phyloP scores from a whole-genome alignment of 2,113 vertebrate species.

The Grammatotria lemairii region DNA sequence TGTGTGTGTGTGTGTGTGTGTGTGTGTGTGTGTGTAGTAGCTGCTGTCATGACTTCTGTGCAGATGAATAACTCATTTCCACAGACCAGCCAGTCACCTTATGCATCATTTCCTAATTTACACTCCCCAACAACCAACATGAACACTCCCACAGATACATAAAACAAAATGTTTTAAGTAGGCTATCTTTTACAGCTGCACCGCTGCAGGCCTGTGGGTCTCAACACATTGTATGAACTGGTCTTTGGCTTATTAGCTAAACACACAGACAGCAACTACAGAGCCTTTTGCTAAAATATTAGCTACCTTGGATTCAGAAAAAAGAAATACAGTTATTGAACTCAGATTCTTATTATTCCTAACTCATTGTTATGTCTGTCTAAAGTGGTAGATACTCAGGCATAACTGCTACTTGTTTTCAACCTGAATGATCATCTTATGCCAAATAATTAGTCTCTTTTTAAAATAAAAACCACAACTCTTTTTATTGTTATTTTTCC shows the following conservation, averaged over 20 bases:
- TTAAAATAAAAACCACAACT: background rate
- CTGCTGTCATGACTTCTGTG: slow-evolving; percentile 16
- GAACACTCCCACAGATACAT: background rate
- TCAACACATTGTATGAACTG: background rate
- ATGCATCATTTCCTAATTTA: background rate
- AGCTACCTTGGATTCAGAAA: background rate
- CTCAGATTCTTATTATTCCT: background rate
- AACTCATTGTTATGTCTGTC: background rate
- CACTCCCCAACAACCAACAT: background rate
- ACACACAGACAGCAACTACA: background rate
- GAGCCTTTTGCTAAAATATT: background rate
- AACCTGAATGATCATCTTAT: background rate
- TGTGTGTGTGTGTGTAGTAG: background rate
- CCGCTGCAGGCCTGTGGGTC: background rate
- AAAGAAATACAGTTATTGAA: background rate
- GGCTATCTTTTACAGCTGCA: background rate
- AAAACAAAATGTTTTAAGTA: background rate
- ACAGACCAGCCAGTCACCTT: slow-evolving; percentile 2
- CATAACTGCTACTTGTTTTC: background rate
- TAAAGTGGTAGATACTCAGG: background rate
- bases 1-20: background rate
- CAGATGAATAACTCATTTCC: slow-evolving; percentile 61
- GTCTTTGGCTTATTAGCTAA: background rate
- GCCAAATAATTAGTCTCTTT: background rate
- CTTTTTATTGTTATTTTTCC: background rate